Base-by-base conservation (phyloP, 1,140 invertebrate species). In the Homalodisca vitripennis region DNA sequence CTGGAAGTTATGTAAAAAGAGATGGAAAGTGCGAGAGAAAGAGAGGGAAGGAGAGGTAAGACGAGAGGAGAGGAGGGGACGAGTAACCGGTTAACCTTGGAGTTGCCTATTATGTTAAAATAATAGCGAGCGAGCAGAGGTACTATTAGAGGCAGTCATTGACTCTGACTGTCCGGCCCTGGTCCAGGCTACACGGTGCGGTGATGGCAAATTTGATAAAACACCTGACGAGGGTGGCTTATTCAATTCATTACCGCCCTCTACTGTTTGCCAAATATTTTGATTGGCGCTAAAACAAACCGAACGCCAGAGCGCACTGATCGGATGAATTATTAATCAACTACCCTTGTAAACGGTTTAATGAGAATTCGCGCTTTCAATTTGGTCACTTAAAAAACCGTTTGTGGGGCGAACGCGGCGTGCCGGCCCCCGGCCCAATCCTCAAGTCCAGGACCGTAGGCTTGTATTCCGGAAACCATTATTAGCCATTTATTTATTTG, bases 261-360 rank as follows among this genome's bases (percentile, higher is more conserved):
- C 55, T 22, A 12, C 14, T 60, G 26, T 60, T 60, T 26, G 14
- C 14, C 55, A 60, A 60, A 60, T 60, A 60, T 60, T 60, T 60
- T 60, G 55, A 60, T 60, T 60, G 55, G 55, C 55, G 55, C 29
- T 60, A 60, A 60, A 60, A 60, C 55, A 60, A 60, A 27, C 55
- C 55, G 55, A 60, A 53, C 12, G 48, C 6, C 34, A 17, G 3
- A 22, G 22, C 55, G 22, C 24, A 26, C 48, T 53, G 55, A 60
- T 27, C 55, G 6, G 13, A 13, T 60, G 55, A 26, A 60, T 60
- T 60, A 60, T 60, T 60, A 60, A 60, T 30, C 2, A 26, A 6
- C 13, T n/a, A 14, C 22, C 20, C 20, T 53, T 6, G 6, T 20
- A 6, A 53, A n/a, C 22, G 48, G 12, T n/a, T 13, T n/a, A 53